Evolutionary conservation across 1,140 invertebrate genomes (phyloP), one percentile per base, ranked within the genome.

Genomic region (Orussus abietinus): DNA sequence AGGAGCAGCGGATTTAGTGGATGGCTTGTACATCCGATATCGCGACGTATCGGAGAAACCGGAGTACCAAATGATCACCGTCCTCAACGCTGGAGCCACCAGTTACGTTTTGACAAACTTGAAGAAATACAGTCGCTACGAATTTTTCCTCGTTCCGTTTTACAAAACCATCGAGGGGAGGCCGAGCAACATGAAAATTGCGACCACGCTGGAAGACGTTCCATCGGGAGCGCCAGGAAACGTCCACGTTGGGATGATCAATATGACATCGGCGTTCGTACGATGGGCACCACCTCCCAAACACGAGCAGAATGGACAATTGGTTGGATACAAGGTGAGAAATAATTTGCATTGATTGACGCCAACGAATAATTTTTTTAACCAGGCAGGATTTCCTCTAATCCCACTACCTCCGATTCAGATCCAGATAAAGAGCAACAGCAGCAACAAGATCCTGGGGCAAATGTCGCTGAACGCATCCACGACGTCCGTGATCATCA

Each of bases 11-110:
- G 74, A 78, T 43, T 69, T 75, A 53, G 78, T 95, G 1, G 89
- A 97, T 75, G 94, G 94, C 7, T 85, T 95, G 12, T 94, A 96
- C 62, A 87, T 98, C 31, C 83, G 92, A 44, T 98, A 93, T 66
- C 83, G 91, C 42, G 84, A 90, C 57, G 74, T 88, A 33, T 83
- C 82, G 31, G 77, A 79, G 7, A 34, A 78, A 67, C 75, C 77
- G 0, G 80, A 83, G 50, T 85, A 83, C 57, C 80, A 82, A 51
- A 84, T 85, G 65, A 71, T 84, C 4, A 86, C 82, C 1, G 82
- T 86, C 0, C 66, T 83, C 35, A 82, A 80, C 53, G 79, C 81
- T 26, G 79, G 79, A 1, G 77, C 80, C 1, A 82, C 81, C 3
- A 79, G 73, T 13, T 82, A 85, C 59, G 75, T 85, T 1, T 73